Conservation (phyloP, 1,140 invertebrate species). For the Ostrea edulis region DNA sequence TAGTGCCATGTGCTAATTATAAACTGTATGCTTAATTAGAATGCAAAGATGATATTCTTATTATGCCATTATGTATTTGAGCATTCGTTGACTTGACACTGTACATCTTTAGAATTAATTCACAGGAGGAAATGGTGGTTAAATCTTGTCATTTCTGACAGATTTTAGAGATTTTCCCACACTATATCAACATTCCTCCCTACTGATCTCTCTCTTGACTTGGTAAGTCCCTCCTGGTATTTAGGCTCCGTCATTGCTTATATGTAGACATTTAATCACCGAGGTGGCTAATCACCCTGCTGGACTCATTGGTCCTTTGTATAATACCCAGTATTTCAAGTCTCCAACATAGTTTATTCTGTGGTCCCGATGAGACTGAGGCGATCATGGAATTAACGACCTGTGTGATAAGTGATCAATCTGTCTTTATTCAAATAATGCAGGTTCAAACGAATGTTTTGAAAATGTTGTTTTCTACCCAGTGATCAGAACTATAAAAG, state of each 20-base stretch:
- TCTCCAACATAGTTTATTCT: not conserved
- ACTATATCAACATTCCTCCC: constrained; percentile 26
- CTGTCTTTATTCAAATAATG: constrained; percentile 7
- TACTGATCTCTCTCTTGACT: constrained; percentile 25
- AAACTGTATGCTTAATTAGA: constrained; percentile 7
- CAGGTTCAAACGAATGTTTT: constrained; percentile 28
- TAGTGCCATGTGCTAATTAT: not conserved
- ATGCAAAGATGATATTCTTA: constrained; percentile 26
- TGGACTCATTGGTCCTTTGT: constrained; percentile 22
- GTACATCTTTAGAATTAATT: constrained; percentile 34
- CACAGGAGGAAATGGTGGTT: not conserved
- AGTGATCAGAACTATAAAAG: not conserved
- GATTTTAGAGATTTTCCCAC: constrained; percentile 38
- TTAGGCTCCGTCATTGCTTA: not conserved
- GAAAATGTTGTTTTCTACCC: not conserved
- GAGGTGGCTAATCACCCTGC: constrained; percentile 9
- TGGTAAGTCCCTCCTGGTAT: constrained; percentile 19
- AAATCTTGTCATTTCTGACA: constrained; percentile 35
- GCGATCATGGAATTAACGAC: constrained; percentile 8
- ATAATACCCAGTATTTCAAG: not conserved
- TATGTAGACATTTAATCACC: not conserved
- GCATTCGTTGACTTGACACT: constrained; percentile 27
- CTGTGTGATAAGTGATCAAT: constrained; percentile 27
- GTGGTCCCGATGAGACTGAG: not conserved
- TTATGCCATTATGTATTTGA: constrained; percentile 19